These are phyloP conservation scores for Nomada flava DNA, from an alignment of 2,888 invertebrate genomes.

Conservation along the genomic window DNA sequence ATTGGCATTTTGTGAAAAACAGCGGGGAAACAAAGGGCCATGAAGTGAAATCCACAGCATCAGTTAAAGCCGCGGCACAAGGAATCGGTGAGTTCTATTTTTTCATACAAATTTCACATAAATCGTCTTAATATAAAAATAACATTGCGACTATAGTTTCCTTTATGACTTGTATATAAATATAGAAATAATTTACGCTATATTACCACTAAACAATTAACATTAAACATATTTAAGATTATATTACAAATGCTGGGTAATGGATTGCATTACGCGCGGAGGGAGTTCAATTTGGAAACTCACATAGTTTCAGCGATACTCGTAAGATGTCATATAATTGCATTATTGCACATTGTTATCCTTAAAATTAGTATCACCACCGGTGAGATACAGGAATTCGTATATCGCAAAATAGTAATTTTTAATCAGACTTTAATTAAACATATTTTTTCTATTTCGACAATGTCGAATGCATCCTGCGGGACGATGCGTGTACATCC, in stretches of 20 bases:
- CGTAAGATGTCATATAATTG: conserved; percentile 1
- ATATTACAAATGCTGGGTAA: neutral
- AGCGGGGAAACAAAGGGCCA: conserved; percentile 75
- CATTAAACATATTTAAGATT: neutral
- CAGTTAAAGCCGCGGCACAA: conserved; percentile 44
- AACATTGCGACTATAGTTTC: neutral
- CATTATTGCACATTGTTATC: no score
- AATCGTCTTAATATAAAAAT: neutral
- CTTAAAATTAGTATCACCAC: no score
- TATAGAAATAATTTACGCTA: neutral
- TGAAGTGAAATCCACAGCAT: conserved; percentile 49
- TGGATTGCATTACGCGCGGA: conserved; percentile 5
- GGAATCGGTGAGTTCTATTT: conserved; percentile 73
- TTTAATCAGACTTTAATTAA: conserved; percentile 62
- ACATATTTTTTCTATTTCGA: conserved; percentile 52
- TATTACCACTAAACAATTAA: neutral
- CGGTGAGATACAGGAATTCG: neutral
- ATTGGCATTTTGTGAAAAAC: conserved; percentile 85
- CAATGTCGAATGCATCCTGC: conserved; percentile 64
- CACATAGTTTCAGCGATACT: neutral
- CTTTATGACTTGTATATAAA: neutral
- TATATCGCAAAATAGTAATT: conserved; percentile 36
- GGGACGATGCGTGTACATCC: conserved; percentile 63
- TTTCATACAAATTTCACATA: neutral
- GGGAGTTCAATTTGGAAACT: conserved; percentile 1